Evolutionary conservation across 2,888 invertebrate genomes (phyloP), one percentile per base, ranked within the genome.

Genomic region (Patella ulyssiponensis): DNA sequence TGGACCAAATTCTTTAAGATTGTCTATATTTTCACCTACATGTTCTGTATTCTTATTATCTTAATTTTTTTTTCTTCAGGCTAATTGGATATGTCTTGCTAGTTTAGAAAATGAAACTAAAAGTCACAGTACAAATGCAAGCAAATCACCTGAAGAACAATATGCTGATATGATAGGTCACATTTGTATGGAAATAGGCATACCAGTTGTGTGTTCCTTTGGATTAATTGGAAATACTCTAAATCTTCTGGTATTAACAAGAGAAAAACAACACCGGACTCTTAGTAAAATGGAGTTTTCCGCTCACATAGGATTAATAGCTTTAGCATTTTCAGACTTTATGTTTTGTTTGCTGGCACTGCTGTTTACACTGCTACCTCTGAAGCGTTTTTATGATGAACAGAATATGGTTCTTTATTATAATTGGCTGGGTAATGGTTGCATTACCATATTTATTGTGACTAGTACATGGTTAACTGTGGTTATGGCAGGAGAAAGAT

Each of bases 401-500:
- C 77, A 82, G 0, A 83, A 83, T 73, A 71, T 83, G 23, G 79
- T 86, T 70, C 33, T 89, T 56, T 88, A 88, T 78, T 89, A 88
- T 77, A 77, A 85, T 53, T 86, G 85, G 78, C 81, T 90, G 33
- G 86, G 87, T 44, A 78, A 82, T 51, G 86, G 87, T 20, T 80
- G 90, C 17, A 90, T 90, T 74, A 91, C 89, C 33, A 83, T 89
- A 74, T 91, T 91, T 83, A 90, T 89, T 73, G 84, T 90, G 53
- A 86, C 88, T 58, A 89, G 89, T 80, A 90, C 90, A 3, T 90
- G 89, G 89, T 83, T 91, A 51, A 91, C 90, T 14, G 90, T 91
- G 1, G 87, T 88, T 52, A 90, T 91, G 89, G 91, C 91, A 3
- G 89, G 87, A 0, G 90, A 90, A 71, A 82, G 91, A n/a, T 91